Evolutionary conservation across 1,140 invertebrate species (phyloP).

Genomic region (Solenopsis invicta): DNA sequence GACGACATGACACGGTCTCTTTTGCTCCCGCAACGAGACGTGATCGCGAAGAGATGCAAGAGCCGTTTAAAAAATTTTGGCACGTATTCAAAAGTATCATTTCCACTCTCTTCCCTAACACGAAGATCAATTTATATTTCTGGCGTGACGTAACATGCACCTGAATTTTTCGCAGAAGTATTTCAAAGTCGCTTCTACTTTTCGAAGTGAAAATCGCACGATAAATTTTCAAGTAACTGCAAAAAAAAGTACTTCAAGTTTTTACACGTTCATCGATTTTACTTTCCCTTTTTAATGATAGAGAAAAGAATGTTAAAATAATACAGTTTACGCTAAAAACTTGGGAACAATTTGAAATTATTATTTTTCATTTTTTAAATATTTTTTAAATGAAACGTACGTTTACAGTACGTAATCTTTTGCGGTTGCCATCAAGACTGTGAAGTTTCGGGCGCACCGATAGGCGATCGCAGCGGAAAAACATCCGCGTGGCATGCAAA

Average conservation of each 20-base stretch:
- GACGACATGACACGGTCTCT: background rate
- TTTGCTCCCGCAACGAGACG: background rate
- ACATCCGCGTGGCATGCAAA: constrained; percentile 28
- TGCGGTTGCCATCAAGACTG: background rate
- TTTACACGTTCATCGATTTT: background rate
- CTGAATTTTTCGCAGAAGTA: background rate
- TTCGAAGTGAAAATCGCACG: background rate
- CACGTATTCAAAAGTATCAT: constrained; percentile 2
- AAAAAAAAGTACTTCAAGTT: background rate
- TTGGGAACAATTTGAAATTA: background rate
- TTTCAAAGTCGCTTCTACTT: background rate
- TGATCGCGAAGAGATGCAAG: background rate
- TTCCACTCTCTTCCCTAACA: background rate
- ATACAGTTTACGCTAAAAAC: background rate
- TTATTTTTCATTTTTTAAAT: background rate
- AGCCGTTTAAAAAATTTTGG: constrained; percentile 10
- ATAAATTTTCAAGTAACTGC: background rate
- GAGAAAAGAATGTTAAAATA: background rate
- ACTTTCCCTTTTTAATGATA: background rate
- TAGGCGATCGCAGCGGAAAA: background rate
- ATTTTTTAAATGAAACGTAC: background rate
- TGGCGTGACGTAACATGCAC: background rate
- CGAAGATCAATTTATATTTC: constrained; percentile 29
- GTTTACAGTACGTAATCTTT: background rate
- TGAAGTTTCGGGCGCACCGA: constrained; percentile 37